phyloP scores from a whole-genome alignment of 2,888 invertebrate genomes.

The Formica aserva region DNA sequence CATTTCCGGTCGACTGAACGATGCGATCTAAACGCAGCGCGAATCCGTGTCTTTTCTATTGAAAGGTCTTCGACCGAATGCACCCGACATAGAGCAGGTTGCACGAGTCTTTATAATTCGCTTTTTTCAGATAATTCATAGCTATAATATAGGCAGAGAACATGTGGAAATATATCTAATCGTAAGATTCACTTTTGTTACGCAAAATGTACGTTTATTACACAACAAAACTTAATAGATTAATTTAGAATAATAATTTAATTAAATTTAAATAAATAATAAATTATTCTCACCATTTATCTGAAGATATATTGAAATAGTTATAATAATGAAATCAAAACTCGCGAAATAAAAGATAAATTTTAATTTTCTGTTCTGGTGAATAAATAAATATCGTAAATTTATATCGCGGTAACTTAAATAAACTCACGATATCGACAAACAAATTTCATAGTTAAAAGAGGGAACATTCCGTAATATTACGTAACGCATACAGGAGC shows the following conservation, averaged over 20 bases:
- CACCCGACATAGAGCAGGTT: neutral
- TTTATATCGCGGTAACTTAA: neutral
- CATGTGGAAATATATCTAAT: neutral
- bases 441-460: conserved; percentile 11
- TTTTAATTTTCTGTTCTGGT: neutral
- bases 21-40: conserved; percentile 23
- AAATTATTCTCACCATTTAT: neutral
- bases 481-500: conserved; percentile 5
- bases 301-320: neutral
- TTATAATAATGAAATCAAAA: conserved; percentile 8
- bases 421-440: conserved; percentile 13
- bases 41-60: conserved; percentile 43
- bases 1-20: conserved; percentile 65
- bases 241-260: neutral
- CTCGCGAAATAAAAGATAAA: neutral
- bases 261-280: neutral
- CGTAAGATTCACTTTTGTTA: neutral
- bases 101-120: conserved; percentile 1
- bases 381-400: neutral
- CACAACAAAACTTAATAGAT: neutral
- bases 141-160: neutral
- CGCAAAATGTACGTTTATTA: neutral
- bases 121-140: neutral
- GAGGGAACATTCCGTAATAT: conserved; percentile 14
- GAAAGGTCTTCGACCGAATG: conserved; percentile 24